These are phyloP conservation scores for Lophochroa leadbeateri DNA, from an alignment of 2,113 vertebrate species.

Conservation along the genomic window DNA sequence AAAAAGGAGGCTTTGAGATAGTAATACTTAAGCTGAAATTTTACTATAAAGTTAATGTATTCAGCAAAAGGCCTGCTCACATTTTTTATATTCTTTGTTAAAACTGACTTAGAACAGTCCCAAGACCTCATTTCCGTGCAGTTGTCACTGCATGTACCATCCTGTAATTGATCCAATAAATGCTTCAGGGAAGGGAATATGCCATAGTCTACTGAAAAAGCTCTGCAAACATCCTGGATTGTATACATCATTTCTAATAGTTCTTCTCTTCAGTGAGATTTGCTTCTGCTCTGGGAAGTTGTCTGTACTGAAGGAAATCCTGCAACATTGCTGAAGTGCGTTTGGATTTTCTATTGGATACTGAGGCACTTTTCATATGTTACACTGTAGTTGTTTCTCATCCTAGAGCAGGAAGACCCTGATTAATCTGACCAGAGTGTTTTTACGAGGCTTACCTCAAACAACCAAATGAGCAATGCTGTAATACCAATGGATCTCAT, in stretches of 20 bases:
- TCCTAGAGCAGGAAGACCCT: neutral
- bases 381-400: accelerated
- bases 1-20: neutral
- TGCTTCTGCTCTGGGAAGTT: neutral
- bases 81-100: neutral
- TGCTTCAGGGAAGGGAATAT: neutral
- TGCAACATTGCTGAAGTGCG: neutral
- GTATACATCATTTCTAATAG: neutral
- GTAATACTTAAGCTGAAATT: neutral
- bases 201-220: neutral
- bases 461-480: slow-evolving; percentile 84
- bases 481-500: slow-evolving; percentile 83
- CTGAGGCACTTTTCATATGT: neutral
- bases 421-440: too few species aligned
- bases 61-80: neutral
- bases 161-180: neutral
- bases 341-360: neutral
- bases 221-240: neutral
- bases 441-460: slow-evolving; percentile 78
- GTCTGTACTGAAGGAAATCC: neutral
- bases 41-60: neutral
- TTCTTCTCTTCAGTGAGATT: neutral
- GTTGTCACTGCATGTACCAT: neutral
- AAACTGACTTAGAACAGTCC: neutral
- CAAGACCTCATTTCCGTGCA: neutral